Conservation (phyloP, 2,888 invertebrate genomes). For the Seira ritae region DNA sequence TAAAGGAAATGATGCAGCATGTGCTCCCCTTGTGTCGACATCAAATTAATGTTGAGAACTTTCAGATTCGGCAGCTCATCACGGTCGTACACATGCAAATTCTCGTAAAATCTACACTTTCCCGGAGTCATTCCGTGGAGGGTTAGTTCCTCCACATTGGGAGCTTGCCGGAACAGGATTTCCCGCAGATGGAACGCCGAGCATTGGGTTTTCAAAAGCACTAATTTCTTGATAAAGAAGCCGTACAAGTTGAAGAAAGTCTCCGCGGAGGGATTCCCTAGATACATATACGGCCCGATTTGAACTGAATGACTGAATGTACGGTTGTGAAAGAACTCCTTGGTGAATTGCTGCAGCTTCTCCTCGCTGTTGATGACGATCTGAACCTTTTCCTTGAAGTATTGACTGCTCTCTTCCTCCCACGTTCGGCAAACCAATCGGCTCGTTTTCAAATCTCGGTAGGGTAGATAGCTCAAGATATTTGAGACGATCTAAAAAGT, state of each 20-base stretch:
- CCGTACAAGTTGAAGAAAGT: conserved; percentile 63
- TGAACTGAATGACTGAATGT: conserved; percentile 65
- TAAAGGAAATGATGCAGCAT: conserved; percentile 63
- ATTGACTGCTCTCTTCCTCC: conserved; percentile 58
- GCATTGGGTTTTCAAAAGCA: conserved; percentile 65
- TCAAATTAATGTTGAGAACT: conserved; percentile 59
- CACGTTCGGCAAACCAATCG: conserved; percentile 65
- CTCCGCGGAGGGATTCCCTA: conserved; percentile 59
- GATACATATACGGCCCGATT: conserved; percentile 67
- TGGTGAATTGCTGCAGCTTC: conserved; percentile 54
- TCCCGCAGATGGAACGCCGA: conserved; percentile 63
- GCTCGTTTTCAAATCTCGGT: conserved; percentile 57
- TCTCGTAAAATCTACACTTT: conserved; percentile 61
- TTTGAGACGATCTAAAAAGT: conserved; percentile 45
- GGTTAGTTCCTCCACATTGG: conserved; percentile 63
- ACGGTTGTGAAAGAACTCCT: conserved; percentile 64
- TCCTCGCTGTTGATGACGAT: conserved; percentile 65
- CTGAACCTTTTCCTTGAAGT: conserved; percentile 60
- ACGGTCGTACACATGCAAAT: conserved; percentile 58
- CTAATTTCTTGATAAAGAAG: conserved; percentile 61
- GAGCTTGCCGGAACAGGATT: conserved; percentile 63
- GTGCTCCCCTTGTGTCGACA: conserved; percentile 65
- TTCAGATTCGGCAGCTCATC: conserved; percentile 58
- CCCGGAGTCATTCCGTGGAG: conserved; percentile 65
- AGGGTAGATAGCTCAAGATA: conserved; percentile 57